These are phyloP conservation scores for Diploptera punctata DNA, from an alignment of 2,888 invertebrate species.

Conservation along the genomic window DNA sequence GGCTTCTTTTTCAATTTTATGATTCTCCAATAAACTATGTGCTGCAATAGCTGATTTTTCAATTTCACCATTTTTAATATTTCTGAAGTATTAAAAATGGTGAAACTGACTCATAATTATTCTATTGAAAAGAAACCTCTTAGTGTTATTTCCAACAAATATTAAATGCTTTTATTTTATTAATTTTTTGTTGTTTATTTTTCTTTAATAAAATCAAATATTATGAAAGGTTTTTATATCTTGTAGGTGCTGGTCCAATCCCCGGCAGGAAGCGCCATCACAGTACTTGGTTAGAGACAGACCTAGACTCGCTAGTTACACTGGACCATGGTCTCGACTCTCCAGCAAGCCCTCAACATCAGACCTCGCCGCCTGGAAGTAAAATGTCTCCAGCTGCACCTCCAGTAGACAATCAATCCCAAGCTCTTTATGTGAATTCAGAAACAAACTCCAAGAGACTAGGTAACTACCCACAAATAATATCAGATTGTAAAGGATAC, in stretches of 20 bases:
- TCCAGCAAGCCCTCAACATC: slow-evolving; percentile 41
- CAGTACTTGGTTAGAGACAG: slow-evolving; percentile 87
- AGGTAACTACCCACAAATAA: slow-evolving; percentile 25
- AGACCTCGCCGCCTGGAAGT: slow-evolving; percentile 39
- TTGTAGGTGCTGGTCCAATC: slow-evolving; percentile 47
- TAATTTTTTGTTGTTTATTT: too few species aligned
- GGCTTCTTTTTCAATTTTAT: too few species aligned
- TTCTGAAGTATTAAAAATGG: too few species aligned
- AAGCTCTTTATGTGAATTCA: slow-evolving; percentile 72
- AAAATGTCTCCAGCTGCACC: slow-evolving; percentile 39
- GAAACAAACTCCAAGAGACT: slow-evolving; percentile 48
- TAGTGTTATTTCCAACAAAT: too few species aligned
- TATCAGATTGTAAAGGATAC: neutral
- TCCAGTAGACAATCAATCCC: slow-evolving; percentile 34
- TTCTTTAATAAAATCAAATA: too few species aligned
- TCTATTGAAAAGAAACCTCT: too few species aligned
- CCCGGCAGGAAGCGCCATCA: slow-evolving; percentile 60
- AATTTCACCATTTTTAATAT: too few species aligned
- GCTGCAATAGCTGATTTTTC: too few species aligned
- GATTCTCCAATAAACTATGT: too few species aligned
- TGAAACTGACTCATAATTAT: too few species aligned
- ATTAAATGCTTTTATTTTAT: too few species aligned
- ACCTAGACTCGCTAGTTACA: slow-evolving; percentile 82
- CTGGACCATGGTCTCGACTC: slow-evolving; percentile 70
- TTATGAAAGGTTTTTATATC: too few species aligned